Base-by-base conservation (phyloP, 2,113 vertebrate species). In the Zosterops pallidus region DNA sequence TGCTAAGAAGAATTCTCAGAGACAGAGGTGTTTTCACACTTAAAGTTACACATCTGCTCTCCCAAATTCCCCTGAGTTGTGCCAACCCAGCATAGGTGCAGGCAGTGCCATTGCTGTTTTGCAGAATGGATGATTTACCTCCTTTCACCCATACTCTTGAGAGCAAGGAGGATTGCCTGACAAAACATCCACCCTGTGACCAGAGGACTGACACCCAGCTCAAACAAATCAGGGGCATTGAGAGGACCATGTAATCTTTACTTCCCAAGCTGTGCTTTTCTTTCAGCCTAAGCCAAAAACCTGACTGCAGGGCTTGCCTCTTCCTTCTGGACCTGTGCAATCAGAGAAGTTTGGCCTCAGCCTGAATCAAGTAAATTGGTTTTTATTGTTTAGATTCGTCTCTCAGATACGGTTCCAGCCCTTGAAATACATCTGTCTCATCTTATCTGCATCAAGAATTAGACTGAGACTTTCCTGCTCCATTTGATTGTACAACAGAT, bases 371-470 rank as follows among this genome's bases (percentile, higher is more conserved):
- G n/a, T 49, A 82, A 96, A 90, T 59, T 83, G 67, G 3, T 9
- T 90, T 91, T 87, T 87, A 67, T 75, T 87, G 69, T 87, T 92
- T 49, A 83, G 67, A 37, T 65, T 21, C 41, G 29, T 90, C 8
- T 3, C 46, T 74, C 68, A 59, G 79, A 67, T 65, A 31, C 29
- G 31, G 63, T 89, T 83, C 59, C 56, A 96, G 18, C 4, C 33
- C 42, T 80, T 94, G 55, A 90, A 88, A 93, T 67, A 47, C 37
- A 63, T 74, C 49, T 94, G 68, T 90, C 83, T 83, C 19, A 18
- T 81, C 49, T 76, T 79, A 56, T 86, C 68, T 77, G 12, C 67
- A 81, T 88, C 59, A 92, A 74, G 63, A 93, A 83, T 93, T 83
- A 74, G 59, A 35, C 63, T 35, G 29, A 65, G 71, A 55, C 23